Evolutionary conservation across 64 coral and sea anemone species (phyloP).

Genomic region (Exaiptasia diaphana): DNA sequence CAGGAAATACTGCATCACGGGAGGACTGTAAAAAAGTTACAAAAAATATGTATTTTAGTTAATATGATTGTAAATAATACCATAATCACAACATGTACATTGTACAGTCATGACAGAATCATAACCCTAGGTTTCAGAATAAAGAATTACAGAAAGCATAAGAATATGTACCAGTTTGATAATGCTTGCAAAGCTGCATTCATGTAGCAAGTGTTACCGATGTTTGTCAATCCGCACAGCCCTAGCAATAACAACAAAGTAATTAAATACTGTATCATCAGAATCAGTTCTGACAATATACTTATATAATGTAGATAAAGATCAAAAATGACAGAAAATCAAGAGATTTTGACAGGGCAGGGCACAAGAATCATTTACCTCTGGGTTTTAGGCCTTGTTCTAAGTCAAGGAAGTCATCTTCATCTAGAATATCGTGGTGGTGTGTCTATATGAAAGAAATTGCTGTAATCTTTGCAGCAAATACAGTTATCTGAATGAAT

Average conservation of each 20-base stretch:
- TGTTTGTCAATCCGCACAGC: slow-evolving; percentile 85
- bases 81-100: no score
- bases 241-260: slow-evolving; percentile 41
- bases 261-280: not conserved
- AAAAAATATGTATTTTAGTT: not conserved
- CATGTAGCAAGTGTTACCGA: slow-evolving; percentile 99
- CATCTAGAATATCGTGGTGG: slow-evolving; percentile 62
- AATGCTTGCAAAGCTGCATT: slow-evolving; percentile 95
- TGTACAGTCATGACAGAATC: no score
- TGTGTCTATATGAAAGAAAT: no score
- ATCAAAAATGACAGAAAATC: not conserved
- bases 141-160: not conserved
- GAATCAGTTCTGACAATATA: no score
- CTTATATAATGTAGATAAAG: not conserved
- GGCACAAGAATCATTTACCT: slow-evolving; percentile 23
- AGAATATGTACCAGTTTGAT: slow-evolving; percentile 81
- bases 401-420: slow-evolving; percentile 75
- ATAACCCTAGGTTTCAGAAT: not conserved
- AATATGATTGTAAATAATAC: no score
- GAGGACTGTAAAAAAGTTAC: slow-evolving; percentile 46
- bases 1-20: slow-evolving; percentile 88
- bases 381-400: slow-evolving; percentile 90
- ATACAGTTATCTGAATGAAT: no score
- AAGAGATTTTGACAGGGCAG: not conserved
- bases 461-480: no score